These are phyloP conservation scores for Propithecus perrieri DNA, from an alignment of 2,797 vertebrate genomes.

Conservation along the genomic window DNA sequence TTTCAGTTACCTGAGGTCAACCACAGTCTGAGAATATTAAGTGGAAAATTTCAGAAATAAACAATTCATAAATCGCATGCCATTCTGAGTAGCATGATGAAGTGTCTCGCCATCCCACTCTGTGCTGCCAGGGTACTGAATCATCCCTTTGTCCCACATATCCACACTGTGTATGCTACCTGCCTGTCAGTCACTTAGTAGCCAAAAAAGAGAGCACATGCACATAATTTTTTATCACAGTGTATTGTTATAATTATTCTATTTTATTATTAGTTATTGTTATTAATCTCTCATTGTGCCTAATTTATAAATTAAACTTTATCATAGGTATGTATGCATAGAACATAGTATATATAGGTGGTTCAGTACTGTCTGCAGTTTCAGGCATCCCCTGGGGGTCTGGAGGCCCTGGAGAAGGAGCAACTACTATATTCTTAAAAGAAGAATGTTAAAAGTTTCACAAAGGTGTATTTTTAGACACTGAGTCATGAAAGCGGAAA, in stretches of 20 bases:
- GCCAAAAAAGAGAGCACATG: not conserved
- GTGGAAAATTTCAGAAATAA: not conserved
- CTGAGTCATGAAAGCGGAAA: constrained; percentile 4
- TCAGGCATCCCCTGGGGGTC: not conserved
- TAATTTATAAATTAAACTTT: not conserved
- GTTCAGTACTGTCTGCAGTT: not conserved
- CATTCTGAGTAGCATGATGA: not conserved
- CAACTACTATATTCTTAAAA: not conserved
- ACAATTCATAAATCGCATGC: not conserved
- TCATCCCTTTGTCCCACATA: not conserved
- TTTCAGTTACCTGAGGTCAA: not conserved
- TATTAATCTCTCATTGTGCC: not conserved
- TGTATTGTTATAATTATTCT: not conserved
- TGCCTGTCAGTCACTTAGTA: not conserved
- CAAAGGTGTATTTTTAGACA: not conserved
- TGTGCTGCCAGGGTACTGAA: not conserved
- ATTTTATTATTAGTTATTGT: not conserved
- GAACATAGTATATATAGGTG: not conserved
- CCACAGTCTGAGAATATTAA: not conserved
- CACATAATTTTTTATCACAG: not conserved
- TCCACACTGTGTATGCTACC: not conserved
- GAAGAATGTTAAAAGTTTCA: not conserved
- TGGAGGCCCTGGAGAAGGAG: not conserved
- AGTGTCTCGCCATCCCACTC: not conserved
- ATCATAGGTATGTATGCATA: not conserved